phyloP scores from a whole-genome alignment of 1,140 invertebrate species.

The Cherax quadricarinatus region DNA sequence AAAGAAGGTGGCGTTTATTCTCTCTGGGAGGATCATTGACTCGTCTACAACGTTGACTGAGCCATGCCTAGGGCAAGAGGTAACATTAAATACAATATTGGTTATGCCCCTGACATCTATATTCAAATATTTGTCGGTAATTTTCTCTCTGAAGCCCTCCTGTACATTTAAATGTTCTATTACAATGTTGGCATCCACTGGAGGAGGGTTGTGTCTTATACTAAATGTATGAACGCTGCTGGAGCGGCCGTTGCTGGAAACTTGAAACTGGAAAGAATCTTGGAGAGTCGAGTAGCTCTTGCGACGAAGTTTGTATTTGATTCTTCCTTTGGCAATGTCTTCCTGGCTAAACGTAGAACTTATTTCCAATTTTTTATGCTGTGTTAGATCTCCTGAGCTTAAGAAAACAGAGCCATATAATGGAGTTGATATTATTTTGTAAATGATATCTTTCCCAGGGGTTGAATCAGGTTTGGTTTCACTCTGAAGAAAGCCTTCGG shows the following conservation, averaged over 20 bases:
- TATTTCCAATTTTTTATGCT: slow-evolving; percentile 77
- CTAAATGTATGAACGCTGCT: slow-evolving; percentile 81
- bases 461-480: slow-evolving; percentile 85
- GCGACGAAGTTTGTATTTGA: slow-evolving; percentile 83
- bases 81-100: slow-evolving; percentile 88
- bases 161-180: slow-evolving; percentile 84
- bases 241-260: slow-evolving; percentile 87
- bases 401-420: slow-evolving; percentile 76
- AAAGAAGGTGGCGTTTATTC: slow-evolving; percentile 84
- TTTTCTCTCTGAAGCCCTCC: slow-evolving; percentile 85
- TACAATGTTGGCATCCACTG: slow-evolving; percentile 79
- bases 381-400: slow-evolving; percentile 71
- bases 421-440: slow-evolving; percentile 78
- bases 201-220: slow-evolving; percentile 79
- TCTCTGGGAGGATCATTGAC: slow-evolving; percentile 48
- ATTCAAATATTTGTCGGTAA: slow-evolving; percentile 83
- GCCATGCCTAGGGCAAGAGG: slow-evolving; percentile 84
- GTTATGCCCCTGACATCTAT: slow-evolving; percentile 85
- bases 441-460: slow-evolving; percentile 82
- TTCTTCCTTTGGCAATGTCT: slow-evolving; percentile 84
- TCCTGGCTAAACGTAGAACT: slow-evolving; percentile 89
- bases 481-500: slow-evolving; percentile 82
- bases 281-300: slow-evolving; percentile 86
- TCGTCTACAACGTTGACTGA: slow-evolving; percentile 77
- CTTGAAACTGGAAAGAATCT: slow-evolving; percentile 86